A percentile compares a stretch with the other conserved stretches of the same genome.
phyloP scores from a whole-genome alignment of 2,888 invertebrate species.

The Bugulina stolonifera region DNA sequence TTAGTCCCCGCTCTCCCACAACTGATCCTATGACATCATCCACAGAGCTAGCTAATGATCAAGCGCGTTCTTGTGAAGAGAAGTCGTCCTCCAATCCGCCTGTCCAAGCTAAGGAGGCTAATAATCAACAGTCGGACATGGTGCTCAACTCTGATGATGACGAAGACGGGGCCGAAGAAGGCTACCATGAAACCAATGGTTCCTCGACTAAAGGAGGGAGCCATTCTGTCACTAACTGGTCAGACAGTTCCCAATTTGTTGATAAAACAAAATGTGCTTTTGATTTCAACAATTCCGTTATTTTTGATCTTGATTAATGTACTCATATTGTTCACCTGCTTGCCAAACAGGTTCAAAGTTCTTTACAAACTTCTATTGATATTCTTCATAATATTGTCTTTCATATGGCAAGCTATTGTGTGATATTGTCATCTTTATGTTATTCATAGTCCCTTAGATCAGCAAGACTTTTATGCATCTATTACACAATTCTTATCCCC shows the following conservation, averaged over 20 bases:
- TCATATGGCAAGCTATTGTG: too few relatives aligned
- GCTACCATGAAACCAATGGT: background rate
- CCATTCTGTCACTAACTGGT: background rate
- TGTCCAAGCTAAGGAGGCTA: background rate
- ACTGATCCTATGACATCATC: background rate
- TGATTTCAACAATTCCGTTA: conserved; percentile 43
- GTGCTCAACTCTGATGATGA: conserved; percentile 18
- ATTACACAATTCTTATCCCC: too few relatives aligned
- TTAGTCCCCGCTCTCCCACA: background rate
- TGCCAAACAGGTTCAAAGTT: too few relatives aligned
- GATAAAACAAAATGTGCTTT: conserved; percentile 45
- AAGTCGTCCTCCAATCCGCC: background rate
- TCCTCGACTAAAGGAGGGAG: background rate
- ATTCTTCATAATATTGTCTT: too few relatives aligned
- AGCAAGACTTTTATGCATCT: too few relatives aligned
- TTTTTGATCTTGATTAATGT: conserved; percentile 45
- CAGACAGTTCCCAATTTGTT: conserved; percentile 1
- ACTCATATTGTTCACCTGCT: background rate
- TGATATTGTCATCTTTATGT: too few relatives aligned
- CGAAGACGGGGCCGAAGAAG: background rate
- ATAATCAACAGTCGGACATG: background rate
- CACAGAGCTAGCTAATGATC: too few relatives aligned
- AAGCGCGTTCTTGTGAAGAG: background rate
- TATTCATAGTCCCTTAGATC: too few relatives aligned
- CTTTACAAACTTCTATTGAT: too few relatives aligned